Conservation (phyloP, 2,113 vertebrate genomes). For the Pterocles gutturalis region DNA sequence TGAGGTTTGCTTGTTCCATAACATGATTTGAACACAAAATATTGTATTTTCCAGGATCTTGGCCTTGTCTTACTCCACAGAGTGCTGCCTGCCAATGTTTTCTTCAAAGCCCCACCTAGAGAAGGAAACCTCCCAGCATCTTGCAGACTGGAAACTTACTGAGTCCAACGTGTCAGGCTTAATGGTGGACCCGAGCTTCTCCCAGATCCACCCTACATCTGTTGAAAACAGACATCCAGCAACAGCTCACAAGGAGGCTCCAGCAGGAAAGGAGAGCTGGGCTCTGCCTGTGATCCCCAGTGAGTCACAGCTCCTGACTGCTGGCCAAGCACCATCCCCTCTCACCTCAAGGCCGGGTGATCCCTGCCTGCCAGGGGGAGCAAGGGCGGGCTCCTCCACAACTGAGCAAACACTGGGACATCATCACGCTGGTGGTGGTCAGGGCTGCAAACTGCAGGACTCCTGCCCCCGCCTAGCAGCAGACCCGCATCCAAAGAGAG, state of each 20-base stretch:
- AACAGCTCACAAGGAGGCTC: not conserved
- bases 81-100: not conserved
- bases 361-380: not conserved
- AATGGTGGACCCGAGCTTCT: not conserved
- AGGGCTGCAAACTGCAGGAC: not conserved
- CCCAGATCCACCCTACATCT: not conserved
- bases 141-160: conserved; percentile 25
- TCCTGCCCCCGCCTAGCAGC: conserved; percentile 3
- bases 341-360: conserved; percentile 29
- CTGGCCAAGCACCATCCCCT: conserved; percentile 8
- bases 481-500: not conserved
- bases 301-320: not conserved
- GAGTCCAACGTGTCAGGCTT: not conserved
- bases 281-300: not conserved
- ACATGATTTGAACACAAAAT: not conserved
- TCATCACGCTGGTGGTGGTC: not conserved
- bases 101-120: not conserved
- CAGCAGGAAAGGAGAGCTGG: conserved; percentile 4
- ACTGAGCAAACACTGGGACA: not conserved
- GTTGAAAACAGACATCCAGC: conserved; percentile 7
- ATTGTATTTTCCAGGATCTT: not conserved
- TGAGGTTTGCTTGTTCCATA: not conserved
- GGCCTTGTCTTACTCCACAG: not conserved
- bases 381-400: not conserved
- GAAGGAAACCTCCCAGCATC: not conserved